Evolutionary conservation across 1,140 invertebrate genomes (phyloP).

Genomic region (Harpegnathos saltator): DNA sequence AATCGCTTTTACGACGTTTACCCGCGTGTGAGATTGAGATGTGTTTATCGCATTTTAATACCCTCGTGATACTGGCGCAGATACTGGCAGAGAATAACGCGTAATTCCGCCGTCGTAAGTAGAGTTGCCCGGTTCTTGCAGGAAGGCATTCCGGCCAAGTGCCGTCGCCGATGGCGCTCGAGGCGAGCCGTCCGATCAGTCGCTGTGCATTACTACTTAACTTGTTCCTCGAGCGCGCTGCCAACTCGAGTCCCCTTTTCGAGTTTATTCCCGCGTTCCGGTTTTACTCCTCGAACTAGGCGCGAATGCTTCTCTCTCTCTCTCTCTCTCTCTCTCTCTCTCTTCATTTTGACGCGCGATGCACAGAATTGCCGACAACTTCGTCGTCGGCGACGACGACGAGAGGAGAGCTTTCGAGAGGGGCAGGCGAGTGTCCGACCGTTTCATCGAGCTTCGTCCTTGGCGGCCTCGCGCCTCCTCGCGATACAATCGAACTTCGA

Average conservation of each 20-base stretch:
- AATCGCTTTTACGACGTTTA: too few relatives aligned
- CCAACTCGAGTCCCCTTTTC: slow-evolving; percentile 13
- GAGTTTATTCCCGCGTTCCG: slow-evolving; percentile 29
- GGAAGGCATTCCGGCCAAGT: slow-evolving; percentile 24
- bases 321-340: too few relatives aligned
- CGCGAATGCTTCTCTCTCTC: slow-evolving; percentile 29
- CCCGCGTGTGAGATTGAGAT: too few relatives aligned
- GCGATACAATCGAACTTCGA: slow-evolving; percentile 41
- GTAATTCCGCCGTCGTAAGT: slow-evolving; percentile 15
- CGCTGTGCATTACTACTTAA: slow-evolving; percentile 57
- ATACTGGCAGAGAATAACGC: slow-evolving; percentile 20
- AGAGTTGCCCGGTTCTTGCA: slow-evolving; percentile 32
- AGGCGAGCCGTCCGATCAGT: slow-evolving; percentile 54
- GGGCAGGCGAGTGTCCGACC: not conserved
- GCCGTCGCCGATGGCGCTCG: slow-evolving; percentile 36
- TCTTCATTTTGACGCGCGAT: slow-evolving; percentile 39
- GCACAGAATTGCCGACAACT: slow-evolving; percentile 28
- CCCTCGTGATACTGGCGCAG: not conserved
- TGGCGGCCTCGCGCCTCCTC: not conserved
- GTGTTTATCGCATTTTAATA: too few relatives aligned
- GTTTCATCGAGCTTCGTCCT: slow-evolving; percentile 5
- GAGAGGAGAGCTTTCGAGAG: slow-evolving; percentile 12
- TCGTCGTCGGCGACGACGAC: not conserved
- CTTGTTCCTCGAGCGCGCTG: slow-evolving; percentile 41
- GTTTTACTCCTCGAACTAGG: slow-evolving; percentile 37